These are phyloP conservation scores for Beris chalybata DNA, from an alignment of 2,888 invertebrate genomes.

Conservation along the genomic window DNA sequence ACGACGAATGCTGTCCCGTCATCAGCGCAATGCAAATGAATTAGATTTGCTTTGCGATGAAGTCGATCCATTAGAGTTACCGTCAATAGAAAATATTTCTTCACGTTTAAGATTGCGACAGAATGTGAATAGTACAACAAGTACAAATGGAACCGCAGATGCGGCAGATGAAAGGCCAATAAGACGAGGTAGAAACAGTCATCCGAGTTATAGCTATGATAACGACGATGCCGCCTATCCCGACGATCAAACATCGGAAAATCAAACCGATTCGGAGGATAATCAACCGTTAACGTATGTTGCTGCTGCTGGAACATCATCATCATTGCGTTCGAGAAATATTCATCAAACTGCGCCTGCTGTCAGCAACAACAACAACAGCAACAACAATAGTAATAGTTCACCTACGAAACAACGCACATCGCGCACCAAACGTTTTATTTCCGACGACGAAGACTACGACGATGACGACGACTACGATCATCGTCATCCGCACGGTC, in stretches of 20 bases:
- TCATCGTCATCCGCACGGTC: conserved; percentile 19
- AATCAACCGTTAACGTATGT: conserved; percentile 58
- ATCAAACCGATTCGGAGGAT: conserved; percentile 54
- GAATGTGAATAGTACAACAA: conserved; percentile 39
- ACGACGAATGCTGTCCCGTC: conserved; percentile 52
- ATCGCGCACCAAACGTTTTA: conserved; percentile 37
- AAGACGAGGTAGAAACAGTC: conserved; percentile 16
- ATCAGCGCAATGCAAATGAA: conserved; percentile 55
- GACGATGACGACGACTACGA: conserved; percentile 40
- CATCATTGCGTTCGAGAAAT: conserved; percentile 31
- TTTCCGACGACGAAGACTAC: conserved; percentile 48
- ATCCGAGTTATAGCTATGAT: conserved; percentile 12
- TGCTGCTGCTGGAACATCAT: conserved; percentile 45
- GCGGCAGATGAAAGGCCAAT: conserved; percentile 28
- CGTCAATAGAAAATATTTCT: conserved; percentile 41
- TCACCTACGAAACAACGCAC: conserved; percentile 9
- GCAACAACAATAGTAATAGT: not conserved
- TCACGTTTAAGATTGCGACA: conserved; percentile 47
- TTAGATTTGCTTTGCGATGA: conserved; percentile 45
- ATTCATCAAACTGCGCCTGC: not conserved
- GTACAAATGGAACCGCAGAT: conserved; percentile 30
- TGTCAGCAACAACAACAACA: not conserved
- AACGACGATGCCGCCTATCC: conserved; percentile 19
- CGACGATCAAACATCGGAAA: conserved; percentile 39
- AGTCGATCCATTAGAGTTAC: conserved; percentile 45